Percentiles rank a stretch among this genome's conserved stretches.
These are phyloP conservation scores for Planiliza haematocheilus DNA, from an alignment of 2,113 vertebrate genomes.

Conservation along the genomic window DNA sequence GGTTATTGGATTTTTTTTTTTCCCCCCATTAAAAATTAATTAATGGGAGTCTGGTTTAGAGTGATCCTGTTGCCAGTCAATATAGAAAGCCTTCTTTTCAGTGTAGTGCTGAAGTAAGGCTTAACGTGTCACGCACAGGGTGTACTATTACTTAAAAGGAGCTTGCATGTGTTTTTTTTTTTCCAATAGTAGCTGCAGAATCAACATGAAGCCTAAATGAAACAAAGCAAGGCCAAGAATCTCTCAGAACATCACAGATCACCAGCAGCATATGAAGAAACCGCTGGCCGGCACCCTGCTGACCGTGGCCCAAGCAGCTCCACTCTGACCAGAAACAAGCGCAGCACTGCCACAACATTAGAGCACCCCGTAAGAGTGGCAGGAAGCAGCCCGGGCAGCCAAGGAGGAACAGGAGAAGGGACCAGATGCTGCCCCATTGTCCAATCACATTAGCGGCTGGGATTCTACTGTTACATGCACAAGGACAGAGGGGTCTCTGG, in stretches of 20 bases:
- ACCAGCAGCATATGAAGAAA: not conserved
- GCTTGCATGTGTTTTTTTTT: not conserved
- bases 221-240: slow-evolving; percentile 32
- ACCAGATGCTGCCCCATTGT: slow-evolving; percentile 47
- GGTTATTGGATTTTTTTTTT: not conserved
- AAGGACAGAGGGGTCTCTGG: slow-evolving; percentile 22
- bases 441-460: slow-evolving; percentile 39
- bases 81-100: not conserved
- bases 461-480: slow-evolving; percentile 13
- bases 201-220: slow-evolving; percentile 9
- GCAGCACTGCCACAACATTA: slow-evolving; percentile 8
- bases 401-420: slow-evolving; percentile 9
- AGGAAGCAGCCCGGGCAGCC: slow-evolving; percentile 10
- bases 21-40: not conserved
- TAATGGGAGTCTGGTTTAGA: not conserved
- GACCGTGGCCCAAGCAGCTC: slow-evolving; percentile 27
- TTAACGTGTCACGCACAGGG: not conserved
- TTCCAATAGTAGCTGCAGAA: not conserved
- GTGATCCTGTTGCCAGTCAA: not conserved
- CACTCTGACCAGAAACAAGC: slow-evolving; percentile 18
- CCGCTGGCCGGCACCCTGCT: slow-evolving; percentile 10
- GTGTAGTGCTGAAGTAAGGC: not conserved
- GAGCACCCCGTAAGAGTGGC: slow-evolving; percentile 9
- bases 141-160: slow-evolving; percentile 20
- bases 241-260: slow-evolving; percentile 12